These are phyloP conservation scores for Aphyosemion australe DNA, from an alignment of 2,113 vertebrate genomes.

Conservation along the genomic window DNA sequence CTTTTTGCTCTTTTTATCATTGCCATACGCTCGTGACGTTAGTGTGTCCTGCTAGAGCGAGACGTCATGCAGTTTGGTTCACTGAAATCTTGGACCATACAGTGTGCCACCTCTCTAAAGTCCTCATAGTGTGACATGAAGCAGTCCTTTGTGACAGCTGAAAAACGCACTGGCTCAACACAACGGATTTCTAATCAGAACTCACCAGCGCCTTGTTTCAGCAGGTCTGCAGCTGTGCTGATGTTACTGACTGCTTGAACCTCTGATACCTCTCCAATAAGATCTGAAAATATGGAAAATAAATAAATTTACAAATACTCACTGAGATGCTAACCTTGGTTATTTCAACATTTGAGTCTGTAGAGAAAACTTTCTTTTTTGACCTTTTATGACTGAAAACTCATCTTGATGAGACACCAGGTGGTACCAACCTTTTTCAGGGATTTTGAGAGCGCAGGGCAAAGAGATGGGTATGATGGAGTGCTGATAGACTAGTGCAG, in stretches of 20 bases:
- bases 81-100: no score
- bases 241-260: constrained; percentile 81
- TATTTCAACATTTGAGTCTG: not conserved
- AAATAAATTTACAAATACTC: no score
- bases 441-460: constrained; percentile 86
- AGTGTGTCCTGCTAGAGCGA: no score
- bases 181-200: not conserved
- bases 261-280: constrained; percentile 80
- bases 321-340: no score
- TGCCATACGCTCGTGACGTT: no score
- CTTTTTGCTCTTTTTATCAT: no score
- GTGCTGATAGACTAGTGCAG: constrained; percentile 91
- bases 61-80: no score
- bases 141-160: no score
- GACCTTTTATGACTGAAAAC: not conserved
- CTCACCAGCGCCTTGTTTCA: constrained; percentile 90
- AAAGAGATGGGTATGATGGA: constrained; percentile 90
- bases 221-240: constrained; percentile 90
- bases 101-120: no score
- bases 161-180: no score
- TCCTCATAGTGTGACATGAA: no score
- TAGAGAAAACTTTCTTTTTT: not conserved
- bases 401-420: not conserved
- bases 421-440: constrained; percentile 81
- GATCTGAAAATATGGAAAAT: constrained; percentile 74